A percentile compares a stretch with the other conserved stretches of the same genome.
Conservation (phyloP, 2,797 vertebrate genomes). For the Sitta carolinensis region DNA sequence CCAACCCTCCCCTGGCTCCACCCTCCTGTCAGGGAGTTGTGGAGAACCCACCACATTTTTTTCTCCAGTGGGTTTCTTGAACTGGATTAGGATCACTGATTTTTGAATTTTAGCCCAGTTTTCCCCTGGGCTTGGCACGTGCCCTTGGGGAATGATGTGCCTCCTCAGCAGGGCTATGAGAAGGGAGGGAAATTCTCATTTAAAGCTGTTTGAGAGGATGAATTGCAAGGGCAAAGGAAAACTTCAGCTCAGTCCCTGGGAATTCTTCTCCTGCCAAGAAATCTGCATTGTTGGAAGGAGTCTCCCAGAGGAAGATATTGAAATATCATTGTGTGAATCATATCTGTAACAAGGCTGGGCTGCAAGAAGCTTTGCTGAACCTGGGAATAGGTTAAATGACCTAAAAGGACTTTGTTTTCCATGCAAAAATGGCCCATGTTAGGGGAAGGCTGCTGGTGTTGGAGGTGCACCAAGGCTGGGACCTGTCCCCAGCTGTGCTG, state of each 20-base stretch:
- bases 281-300: conserved; percentile 44
- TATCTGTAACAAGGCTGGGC: background rate
- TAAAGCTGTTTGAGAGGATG: background rate
- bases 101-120: background rate
- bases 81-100: background rate
- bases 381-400: conserved; percentile 15
- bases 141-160: background rate
- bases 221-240: background rate
- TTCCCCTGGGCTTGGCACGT: background rate
- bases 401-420: background rate
- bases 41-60: background rate
- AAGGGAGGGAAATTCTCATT: background rate
- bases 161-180: background rate
- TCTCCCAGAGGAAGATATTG: conserved; percentile 59
- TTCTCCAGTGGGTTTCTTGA: background rate
- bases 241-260: conserved; percentile 5
- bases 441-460: background rate
- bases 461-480: background rate
- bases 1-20: fast-evolving
- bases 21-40: background rate
- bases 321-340: conserved; percentile 53
- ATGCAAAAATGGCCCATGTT: background rate
- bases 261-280: conserved; percentile 52
- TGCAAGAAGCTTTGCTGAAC: conserved; percentile 11
- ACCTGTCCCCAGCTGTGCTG: background rate